phyloP scores from a whole-genome alignment of 2,113 vertebrate species.

The Mobula hypostoma region DNA sequence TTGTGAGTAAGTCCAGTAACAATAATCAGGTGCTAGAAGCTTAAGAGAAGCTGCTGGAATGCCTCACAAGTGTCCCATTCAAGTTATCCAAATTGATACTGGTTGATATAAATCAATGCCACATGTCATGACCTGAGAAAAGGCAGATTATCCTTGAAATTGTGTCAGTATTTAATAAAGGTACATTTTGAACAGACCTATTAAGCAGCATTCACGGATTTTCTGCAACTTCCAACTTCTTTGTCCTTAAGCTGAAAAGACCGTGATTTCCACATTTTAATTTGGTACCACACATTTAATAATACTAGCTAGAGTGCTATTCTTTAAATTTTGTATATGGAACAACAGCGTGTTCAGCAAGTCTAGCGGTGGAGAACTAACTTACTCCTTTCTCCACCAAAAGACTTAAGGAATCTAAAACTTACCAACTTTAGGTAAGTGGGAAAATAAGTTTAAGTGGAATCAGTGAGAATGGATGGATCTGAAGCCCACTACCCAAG shows the following conservation, averaged over 20 bases:
- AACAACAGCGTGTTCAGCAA: not conserved
- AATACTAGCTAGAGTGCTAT: not conserved
- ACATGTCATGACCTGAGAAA: not conserved
- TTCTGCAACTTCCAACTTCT: not conserved
- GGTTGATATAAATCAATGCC: not conserved
- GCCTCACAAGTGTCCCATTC: not conserved
- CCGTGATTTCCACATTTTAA: not conserved
- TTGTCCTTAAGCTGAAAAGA: not conserved
- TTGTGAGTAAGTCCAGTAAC: not conserved
- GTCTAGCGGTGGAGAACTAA: too few relatives aligned
- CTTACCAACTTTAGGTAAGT: too few relatives aligned
- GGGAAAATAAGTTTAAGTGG: too few relatives aligned
- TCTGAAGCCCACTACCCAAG: too few relatives aligned
- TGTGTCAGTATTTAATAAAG: not conserved
- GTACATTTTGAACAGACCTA: not conserved
- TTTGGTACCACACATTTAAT: not conserved
- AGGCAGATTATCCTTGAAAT: not conserved
- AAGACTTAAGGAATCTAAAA: too few relatives aligned
- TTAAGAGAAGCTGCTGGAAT: not conserved
- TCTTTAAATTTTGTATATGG: not conserved
- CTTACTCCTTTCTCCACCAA: too few relatives aligned
- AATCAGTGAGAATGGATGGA: too few relatives aligned
- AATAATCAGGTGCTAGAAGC: not conserved
- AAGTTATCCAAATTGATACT: not conserved
- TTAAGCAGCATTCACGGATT: not conserved